These are phyloP conservation scores for Heliconius cydno DNA, from an alignment of 2,888 invertebrate genomes.

Conservation along the genomic window DNA sequence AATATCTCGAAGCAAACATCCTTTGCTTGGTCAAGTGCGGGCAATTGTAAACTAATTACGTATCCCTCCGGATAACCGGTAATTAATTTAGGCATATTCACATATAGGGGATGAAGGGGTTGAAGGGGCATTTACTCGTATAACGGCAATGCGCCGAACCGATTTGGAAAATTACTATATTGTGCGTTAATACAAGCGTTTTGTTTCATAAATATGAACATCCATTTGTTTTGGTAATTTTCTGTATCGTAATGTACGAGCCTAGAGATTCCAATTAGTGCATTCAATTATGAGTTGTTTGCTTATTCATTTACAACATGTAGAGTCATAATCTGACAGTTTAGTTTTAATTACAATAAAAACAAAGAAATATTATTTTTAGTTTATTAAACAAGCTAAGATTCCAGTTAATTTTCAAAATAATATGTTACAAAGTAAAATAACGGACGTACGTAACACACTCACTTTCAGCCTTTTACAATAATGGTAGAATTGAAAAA, in stretches of 20 bases:
- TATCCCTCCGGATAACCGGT: slow-evolving; percentile 42
- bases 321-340: too few relatives aligned
- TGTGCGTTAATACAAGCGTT: slow-evolving; percentile 16
- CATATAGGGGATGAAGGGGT: slow-evolving; percentile 45
- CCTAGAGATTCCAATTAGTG: not conserved
- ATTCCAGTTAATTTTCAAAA: too few relatives aligned
- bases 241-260: slow-evolving; percentile 9
- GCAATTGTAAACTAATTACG: slow-evolving; percentile 45
- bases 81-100: slow-evolving; percentile 49
- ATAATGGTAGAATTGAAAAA: too few relatives aligned
- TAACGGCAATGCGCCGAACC: slow-evolving; percentile 21
- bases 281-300: not conserved
- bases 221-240: slow-evolving; percentile 16
- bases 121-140: slow-evolving; percentile 28
- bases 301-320: too few relatives aligned
- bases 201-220: slow-evolving; percentile 27
- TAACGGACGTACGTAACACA: too few relatives aligned
- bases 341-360: not conserved
- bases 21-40: slow-evolving; percentile 44
- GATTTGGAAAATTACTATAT: slow-evolving; percentile 20
- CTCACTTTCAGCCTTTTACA: too few relatives aligned
- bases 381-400: too few relatives aligned
- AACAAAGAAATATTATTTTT: too few relatives aligned
- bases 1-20: not conserved
- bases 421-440: too few relatives aligned